phyloP scores from a whole-genome alignment of 2,113 vertebrate species.

The Ptychochromis oligacanthus region DNA sequence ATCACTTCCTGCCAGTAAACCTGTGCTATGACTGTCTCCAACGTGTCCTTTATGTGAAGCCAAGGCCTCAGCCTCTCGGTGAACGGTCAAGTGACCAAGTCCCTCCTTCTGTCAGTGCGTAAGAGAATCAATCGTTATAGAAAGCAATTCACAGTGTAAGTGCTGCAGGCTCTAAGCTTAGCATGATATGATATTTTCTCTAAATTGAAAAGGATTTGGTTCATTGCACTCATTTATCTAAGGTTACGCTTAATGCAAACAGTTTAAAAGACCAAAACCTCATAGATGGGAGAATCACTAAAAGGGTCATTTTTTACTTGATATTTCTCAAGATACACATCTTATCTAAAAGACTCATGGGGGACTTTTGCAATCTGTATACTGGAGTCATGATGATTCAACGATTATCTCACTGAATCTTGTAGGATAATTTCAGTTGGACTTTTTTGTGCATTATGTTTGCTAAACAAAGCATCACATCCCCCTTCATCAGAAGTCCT shows the following conservation, averaged over 20 bases:
- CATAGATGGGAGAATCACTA: not conserved
- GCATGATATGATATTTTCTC: conserved; percentile 10
- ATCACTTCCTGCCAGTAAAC: conserved; percentile 50
- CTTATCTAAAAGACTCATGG: conserved; percentile 50
- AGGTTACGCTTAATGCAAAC: not conserved
- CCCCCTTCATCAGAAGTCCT: not conserved
- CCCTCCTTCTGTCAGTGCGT: not conserved
- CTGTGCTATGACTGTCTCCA: conserved; percentile 4
- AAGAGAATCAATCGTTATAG: conserved; percentile 5
- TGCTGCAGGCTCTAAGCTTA: not conserved
- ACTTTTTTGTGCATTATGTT: not conserved
- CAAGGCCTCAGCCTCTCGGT: conserved; percentile 18
- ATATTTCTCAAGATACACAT: conserved; percentile 33
- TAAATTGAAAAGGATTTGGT: not conserved
- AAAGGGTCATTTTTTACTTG: conserved; percentile 28
- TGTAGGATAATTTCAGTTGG: conserved; percentile 1
- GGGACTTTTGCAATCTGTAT: conserved; percentile 15
- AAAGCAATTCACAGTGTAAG: not conserved
- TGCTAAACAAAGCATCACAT: not conserved
- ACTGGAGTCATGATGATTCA: conserved; percentile 22
- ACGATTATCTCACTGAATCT: conserved; percentile 29
- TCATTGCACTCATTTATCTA: not conserved
- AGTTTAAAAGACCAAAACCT: not conserved
- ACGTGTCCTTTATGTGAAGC: conserved; percentile 11
- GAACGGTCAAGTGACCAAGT: conserved; percentile 4